Conservation (phyloP, 1,140 invertebrate genomes). For the Drosophila jambulina region DNA sequence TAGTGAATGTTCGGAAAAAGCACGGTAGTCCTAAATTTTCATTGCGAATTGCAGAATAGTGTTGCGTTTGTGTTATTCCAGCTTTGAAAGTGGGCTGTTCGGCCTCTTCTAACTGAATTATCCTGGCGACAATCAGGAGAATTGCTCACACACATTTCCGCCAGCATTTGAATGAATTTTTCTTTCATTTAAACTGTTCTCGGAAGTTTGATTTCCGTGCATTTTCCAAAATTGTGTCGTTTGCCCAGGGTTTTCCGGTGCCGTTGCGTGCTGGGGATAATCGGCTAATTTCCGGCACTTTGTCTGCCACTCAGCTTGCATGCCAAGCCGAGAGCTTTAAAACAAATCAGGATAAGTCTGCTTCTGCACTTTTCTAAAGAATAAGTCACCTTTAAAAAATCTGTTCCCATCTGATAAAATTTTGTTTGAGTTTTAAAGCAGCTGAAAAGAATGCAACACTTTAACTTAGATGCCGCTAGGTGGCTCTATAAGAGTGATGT, state of each 20-base stretch:
- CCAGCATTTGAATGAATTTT: conserved; percentile 36
- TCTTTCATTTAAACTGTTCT: conserved; percentile 19
- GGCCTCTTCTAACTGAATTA: conserved; percentile 4
- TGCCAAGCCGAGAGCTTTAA: conserved; percentile 1
- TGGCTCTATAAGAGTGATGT: neutral
- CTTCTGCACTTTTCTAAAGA: neutral
- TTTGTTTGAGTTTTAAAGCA: neutral
- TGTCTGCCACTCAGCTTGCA: conserved; percentile 28
- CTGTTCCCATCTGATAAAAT: no score
- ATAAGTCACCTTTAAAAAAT: neutral
- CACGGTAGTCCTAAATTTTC: conserved; percentile 23
- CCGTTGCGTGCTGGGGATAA: conserved; percentile 40
- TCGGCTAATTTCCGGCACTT: conserved; percentile 72
- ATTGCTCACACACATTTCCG: conserved; percentile 54
- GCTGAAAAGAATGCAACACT: conserved; percentile 14
- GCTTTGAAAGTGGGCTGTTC: neutral
- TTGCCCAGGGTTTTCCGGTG: conserved; percentile 13
- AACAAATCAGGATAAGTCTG: neutral
- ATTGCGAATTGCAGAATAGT: conserved; percentile 1
- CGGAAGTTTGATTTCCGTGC: conserved; percentile 74
- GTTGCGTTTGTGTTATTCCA: conserved; percentile 7
- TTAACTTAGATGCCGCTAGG: neutral
- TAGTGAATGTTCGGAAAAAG: conserved; percentile 20
- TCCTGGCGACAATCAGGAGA: conserved; percentile 30
- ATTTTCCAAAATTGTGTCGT: conserved; percentile 18